Evolutionary conservation across 2,797 vertebrate species (phyloP).

Genomic region (Toxotes lorentzi): DNA sequence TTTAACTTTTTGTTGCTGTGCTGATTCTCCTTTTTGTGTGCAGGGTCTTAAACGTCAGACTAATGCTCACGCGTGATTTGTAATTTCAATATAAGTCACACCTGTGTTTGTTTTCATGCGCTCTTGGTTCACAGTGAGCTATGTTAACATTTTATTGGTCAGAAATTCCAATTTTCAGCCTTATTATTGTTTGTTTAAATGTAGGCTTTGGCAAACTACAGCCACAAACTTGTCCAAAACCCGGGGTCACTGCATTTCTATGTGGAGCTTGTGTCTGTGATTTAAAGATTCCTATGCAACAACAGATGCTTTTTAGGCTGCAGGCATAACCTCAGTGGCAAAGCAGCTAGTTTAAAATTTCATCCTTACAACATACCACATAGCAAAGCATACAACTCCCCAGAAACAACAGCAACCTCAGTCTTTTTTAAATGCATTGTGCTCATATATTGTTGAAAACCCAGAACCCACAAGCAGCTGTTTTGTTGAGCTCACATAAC

Average conservation of each 20-base stretch:
- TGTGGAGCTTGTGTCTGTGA: constrained; percentile 14
- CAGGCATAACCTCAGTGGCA: constrained; percentile 32
- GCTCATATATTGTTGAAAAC: not conserved
- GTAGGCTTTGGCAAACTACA: not conserved
- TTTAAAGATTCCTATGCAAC: constrained; percentile 7
- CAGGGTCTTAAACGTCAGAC: not conserved
- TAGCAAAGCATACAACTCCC: not conserved
- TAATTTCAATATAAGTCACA: not conserved
- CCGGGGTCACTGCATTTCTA: not conserved
- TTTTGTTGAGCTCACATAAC: constrained; percentile 25
- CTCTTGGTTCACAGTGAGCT: not conserved
- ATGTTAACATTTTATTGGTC: not conserved
- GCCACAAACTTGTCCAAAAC: not conserved
- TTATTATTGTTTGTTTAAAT: not conserved
- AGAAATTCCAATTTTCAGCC: not conserved
- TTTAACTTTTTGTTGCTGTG: constrained; percentile 14
- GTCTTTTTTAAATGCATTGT: constrained; percentile 13
- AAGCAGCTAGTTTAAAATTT: constrained; percentile 25
- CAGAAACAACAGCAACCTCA: constrained; percentile 2
- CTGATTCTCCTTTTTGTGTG: not conserved
- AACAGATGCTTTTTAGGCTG: constrained; percentile 35
- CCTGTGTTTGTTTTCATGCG: not conserved
- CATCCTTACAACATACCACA: constrained; percentile 10
- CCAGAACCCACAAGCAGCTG: not conserved
- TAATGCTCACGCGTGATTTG: not conserved